A percentile compares a stretch with the other conserved stretches of the same genome.
phyloP scores from a whole-genome alignment of 2,888 invertebrate species.

The Caenorhabditis zanzibari region DNA sequence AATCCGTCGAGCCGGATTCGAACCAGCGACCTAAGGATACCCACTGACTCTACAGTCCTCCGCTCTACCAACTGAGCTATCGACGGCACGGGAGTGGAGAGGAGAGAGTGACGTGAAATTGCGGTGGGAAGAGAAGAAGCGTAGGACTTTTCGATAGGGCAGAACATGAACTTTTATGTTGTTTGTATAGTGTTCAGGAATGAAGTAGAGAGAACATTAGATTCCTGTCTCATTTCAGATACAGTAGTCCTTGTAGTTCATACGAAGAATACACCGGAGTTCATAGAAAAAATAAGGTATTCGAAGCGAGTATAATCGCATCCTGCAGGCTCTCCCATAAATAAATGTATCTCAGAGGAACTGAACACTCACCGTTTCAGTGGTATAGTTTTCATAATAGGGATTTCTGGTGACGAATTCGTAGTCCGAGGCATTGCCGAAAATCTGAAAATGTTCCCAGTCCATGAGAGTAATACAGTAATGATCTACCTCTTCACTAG shows the following conservation, averaged over 20 bases:
- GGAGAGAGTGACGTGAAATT: not conserved
- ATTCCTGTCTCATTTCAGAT: no score
- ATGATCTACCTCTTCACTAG: conserved; percentile 5
- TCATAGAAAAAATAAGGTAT: conserved; percentile 3
- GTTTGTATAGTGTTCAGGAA: no score
- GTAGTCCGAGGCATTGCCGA: conserved; percentile 20
- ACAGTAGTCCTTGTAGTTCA: no score
- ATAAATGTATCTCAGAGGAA: conserved; percentile 9
- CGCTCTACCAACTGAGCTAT: conserved; percentile 77
- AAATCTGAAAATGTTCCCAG: conserved; percentile 36
- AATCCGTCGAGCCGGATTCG: conserved; percentile 76
- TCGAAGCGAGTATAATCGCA: conserved; percentile 26
- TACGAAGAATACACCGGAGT: not conserved
- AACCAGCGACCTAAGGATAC: conserved; percentile 77
- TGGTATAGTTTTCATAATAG: conserved; percentile 61
- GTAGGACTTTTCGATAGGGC: not conserved
- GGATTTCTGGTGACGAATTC: conserved; percentile 30
- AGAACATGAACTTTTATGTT: not conserved
- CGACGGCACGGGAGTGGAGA: conserved; percentile 54
- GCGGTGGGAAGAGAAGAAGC: not conserved
- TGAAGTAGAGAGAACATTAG: no score
- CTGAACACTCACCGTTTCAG: conserved; percentile 57
- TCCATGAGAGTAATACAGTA: not conserved
- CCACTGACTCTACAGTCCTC: conserved; percentile 73
- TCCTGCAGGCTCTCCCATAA: conserved; percentile 25